Conservation (phyloP, 2,797 vertebrate species). For the Decapterus maruadsi region DNA sequence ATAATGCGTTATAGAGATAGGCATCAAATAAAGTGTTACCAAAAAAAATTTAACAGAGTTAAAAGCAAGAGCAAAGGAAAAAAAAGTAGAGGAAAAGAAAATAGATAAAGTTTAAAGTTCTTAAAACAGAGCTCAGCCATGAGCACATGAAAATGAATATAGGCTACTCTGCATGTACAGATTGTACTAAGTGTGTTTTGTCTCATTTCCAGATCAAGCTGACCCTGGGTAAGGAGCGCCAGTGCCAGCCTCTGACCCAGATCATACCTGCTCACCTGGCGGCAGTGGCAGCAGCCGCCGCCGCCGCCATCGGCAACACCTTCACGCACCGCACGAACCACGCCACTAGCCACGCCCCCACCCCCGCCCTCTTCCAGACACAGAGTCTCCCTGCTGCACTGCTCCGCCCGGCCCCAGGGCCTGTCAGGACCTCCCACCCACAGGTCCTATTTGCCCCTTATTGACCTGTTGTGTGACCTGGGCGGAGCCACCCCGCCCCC, state of each 20-base stretch:
- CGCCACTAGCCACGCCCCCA: slow-evolving; percentile 81
- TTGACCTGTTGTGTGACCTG: slow-evolving; percentile 66
- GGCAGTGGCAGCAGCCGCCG: slow-evolving; percentile 89
- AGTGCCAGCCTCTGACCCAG: slow-evolving; percentile 89
- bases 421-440: slow-evolving; percentile 95
- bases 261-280: slow-evolving; percentile 92
- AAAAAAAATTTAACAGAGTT: too few relatives aligned
- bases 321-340: slow-evolving; percentile 91
- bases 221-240: slow-evolving; percentile 90
- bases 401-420: slow-evolving; percentile 94
- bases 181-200: neutral
- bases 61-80: too few relatives aligned
- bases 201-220: slow-evolving; percentile 87
- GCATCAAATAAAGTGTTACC: too few relatives aligned
- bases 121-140: too few relatives aligned
- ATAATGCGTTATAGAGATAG: too few relatives aligned
- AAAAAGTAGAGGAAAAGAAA: too few relatives aligned
- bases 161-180: neutral
- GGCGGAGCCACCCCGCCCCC: slow-evolving; percentile 22
- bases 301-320: slow-evolving; percentile 88
- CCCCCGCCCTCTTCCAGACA: slow-evolving; percentile 91
- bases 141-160: too few relatives aligned
- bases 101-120: too few relatives aligned
- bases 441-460: slow-evolving; percentile 95
- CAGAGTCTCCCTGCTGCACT: slow-evolving; percentile 91